Evolutionary conservation across 2,113 vertebrate species (phyloP), one percentile per base, ranked within the genome.

Genomic region (Sula dactylatra): DNA sequence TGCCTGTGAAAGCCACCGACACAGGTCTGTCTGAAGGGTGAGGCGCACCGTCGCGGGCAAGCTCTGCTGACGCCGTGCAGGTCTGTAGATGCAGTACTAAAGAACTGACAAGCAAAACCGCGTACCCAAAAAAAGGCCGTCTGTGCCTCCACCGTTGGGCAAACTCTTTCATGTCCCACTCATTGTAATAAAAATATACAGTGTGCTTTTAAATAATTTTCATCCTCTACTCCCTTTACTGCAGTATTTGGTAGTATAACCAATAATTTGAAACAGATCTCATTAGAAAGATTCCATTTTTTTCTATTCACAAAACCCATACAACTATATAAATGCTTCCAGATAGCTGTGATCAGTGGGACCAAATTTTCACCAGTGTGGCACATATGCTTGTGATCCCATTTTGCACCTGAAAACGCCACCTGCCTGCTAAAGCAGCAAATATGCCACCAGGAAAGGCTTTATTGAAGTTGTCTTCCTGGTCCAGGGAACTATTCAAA

Each of bases 41-140:
- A 82, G 62, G 69, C 0, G 3, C 17, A 1, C 29, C 4, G 38
- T 1, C 2, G 3, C 2, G 4, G n/a, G 71, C 34, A 27, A 21
- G 49, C 42, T 14, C 47, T 12, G 54, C n/a, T 6, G 44, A 16
- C 2, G 1, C 50, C 29, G 2, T 0, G 13, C 4, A 11, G 1
- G 1, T 16, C 45, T 13, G 32, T 3, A 8, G 14, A 31, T 1
- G 15, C 61, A 9, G 42, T 4, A 4, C 45, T 29, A 16, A 4
- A 34, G 31, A 29, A 47, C 22, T 4, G 44, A 47, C 38, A 42
- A 17, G 38, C 47, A 9, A 44, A 44, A 22, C 25, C 2, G 1
- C 3, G 34, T 9, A 40, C 15, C 45, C n/a, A 5, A 38, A 17
- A 20, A 44, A 34, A 25, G 34, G 34, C 59, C 24, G 7, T 6